Evolutionary conservation across 2,797 vertebrate genomes (phyloP), one percentile per base, ranked within the genome.

Genomic region (Macroramphosus scolopax): DNA sequence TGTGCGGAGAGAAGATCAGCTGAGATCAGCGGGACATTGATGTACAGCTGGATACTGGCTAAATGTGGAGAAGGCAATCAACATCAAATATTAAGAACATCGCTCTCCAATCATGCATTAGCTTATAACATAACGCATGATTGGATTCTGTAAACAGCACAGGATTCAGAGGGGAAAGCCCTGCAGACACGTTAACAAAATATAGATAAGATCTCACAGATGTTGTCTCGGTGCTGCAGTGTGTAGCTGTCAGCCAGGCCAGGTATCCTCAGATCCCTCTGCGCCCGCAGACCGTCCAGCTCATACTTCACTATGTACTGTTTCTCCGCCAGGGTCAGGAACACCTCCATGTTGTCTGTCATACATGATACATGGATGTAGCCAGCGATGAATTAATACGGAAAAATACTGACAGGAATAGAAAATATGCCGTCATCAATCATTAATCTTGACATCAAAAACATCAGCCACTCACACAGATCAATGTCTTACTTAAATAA

Each of bases 241-340:
- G 65, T 14, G 14, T 35, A 46, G 18, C 59, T 54, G 45, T 87
- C 81, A 0, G 77, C 24, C 47, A 90, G 64, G 13, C 91, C 91
- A 0, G 91, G 91, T 36, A 92, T 75, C 20, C 68, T 85, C 47
- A 88, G 67, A 38, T 90, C 88, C 50, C 70, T 83, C 51, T 75
- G 59, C 0, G 87, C 87, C 12, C 86, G 72, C 61, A 91, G 44
- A 11, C 82, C 84, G 3, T 92, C 89, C 75, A 92, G 51, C 68
- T 88, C 82, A 15, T 89, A 80, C 77, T 89, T 90, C 37, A 91
- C 68, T 1, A 92, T 85, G 75, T 78, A 89, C 78, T 92, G 90
- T 14, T 84, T 78, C 72, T 92, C 90, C 0, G 91, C 89, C 48
- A 89, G 47, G 0, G 89, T 91, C 68, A 92, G 72, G 64, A 92